phyloP scores from a whole-genome alignment of 2,113 vertebrate genomes.

The Laticauda laticaudata region DNA sequence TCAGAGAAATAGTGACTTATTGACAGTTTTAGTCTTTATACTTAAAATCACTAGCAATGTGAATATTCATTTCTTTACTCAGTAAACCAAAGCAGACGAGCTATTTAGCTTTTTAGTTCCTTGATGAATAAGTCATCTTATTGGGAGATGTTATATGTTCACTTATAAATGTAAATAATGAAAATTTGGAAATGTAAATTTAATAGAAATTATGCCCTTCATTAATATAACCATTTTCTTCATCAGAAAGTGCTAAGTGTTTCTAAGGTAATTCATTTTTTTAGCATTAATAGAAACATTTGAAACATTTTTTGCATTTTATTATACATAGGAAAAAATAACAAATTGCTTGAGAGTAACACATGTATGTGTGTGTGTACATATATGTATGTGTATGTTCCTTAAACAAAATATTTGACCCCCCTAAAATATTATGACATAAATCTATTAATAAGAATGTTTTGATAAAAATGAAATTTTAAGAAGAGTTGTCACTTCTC shows the following conservation, averaged over 20 bases:
- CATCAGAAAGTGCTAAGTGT: background rate
- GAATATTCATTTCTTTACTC: constrained; percentile 27
- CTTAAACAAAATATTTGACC: background rate
- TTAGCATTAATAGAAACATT: background rate
- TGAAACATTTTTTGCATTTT: background rate
- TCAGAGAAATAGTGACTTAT: background rate
- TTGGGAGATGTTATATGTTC: background rate
- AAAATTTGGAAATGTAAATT: background rate
- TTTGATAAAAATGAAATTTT: background rate
- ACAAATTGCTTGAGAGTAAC: background rate
- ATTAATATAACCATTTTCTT: background rate
- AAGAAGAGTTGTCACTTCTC: background rate
- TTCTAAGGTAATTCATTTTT: constrained; percentile 1
- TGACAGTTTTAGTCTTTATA: constrained; percentile 24
- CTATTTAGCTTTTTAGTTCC: background rate
- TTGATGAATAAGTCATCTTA: constrained; percentile 7
- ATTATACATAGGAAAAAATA: background rate
- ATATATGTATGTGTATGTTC: background rate
- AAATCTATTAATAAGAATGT: background rate
- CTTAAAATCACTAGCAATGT: constrained; percentile 37
- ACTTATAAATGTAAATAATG: background rate
- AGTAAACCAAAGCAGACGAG: constrained; percentile 18
- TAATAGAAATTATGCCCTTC: background rate
- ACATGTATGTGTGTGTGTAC: background rate
- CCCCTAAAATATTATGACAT: background rate